Base-by-base conservation (phyloP, 2,113 vertebrate species). In the Boulengeromyrus knoepffleri region DNA sequence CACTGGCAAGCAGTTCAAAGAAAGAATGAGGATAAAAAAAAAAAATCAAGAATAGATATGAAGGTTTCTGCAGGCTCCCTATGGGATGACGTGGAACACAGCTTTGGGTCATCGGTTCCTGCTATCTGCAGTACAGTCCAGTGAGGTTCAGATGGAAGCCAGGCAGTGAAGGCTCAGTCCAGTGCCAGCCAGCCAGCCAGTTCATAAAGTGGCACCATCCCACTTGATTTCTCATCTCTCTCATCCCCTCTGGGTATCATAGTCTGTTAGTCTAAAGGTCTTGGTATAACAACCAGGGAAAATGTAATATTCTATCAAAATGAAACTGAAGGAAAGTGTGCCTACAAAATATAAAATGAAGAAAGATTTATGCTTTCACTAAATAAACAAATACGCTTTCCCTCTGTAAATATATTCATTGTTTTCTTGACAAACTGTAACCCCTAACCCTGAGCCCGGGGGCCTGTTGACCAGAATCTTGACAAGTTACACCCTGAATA, bases 201-300 rank as follows among this genome's bases (percentile, higher is more conserved):
- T 90, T 87, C 47, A 49, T 58, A 70, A 74, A 50, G 46, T 87
- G 89, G 58, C 46, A 6, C 85, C 39, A 85, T 90, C 84, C 39
- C 89, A 77, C 85, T 52, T 15, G n/a, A 87, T 90, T 45, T n/a
- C 21, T 45, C 36, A 31, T 19, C 36, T 83, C 36, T 80, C 74
- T 80, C 52, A 53, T 19, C 77, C 77, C 77, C 42, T 45, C 77
- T 12, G 36, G 42, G 39, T 83, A 7, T 83, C 77, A 31, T 27
- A 70, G n/a, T 70, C 83, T 24, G 17, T 46, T 46, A 46, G 42
- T 47, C 83, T 85, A 85, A 24, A 85, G 21, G 45, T 47, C 21
- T 45, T 83, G 1, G 42, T 83, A 21, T 46, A 85, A n/a, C 83
- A 85, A 85, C 39, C 21, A 47, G 27, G 88, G 47, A 31, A 52